A percentile compares a stretch with the other conserved stretches of the same genome.
Conservation (phyloP, 1,140 invertebrate species). For the Platyscapa corneri region DNA sequence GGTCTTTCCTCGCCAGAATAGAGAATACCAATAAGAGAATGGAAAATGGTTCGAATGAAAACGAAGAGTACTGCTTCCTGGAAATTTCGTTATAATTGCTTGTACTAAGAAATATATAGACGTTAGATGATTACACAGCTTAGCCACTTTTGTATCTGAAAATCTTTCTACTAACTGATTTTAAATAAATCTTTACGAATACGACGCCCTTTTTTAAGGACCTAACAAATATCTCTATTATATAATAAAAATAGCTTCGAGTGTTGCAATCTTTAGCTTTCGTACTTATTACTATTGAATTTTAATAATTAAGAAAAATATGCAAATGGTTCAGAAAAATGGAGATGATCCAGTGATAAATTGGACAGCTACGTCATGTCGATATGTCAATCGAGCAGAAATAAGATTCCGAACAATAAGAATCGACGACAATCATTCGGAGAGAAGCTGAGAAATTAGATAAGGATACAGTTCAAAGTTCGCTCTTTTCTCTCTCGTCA, state of each 20-base stretch:
- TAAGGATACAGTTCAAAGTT: background rate
- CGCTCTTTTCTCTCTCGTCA: constrained; percentile 21
- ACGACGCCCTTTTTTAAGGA: no score
- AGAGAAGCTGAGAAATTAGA: background rate
- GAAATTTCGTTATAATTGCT: constrained; percentile 50
- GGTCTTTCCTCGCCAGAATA: constrained; percentile 39
- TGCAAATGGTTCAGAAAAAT: background rate
- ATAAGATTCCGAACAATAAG: constrained; percentile 15
- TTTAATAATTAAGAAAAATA: background rate
- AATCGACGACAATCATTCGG: background rate
- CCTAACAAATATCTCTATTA: no score
- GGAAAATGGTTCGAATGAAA: constrained; percentile 55
- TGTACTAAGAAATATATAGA: background rate
- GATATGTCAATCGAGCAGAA: background rate
- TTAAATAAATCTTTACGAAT: background rate
- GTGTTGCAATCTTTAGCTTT: background rate
- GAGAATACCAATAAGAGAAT: background rate
- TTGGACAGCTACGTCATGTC: background rate
- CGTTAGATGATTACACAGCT: background rate
- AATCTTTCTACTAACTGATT: background rate
- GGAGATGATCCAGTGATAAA: background rate
- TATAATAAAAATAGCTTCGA: background rate
- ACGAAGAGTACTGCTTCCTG: constrained; percentile 67
- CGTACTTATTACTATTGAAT: no score
- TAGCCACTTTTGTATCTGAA: background rate